A percentile compares a stretch with the other conserved stretches of the same genome.
These are phyloP conservation scores for Dendrolimus houi DNA, from an alignment of 2,888 invertebrate genomes.

Conservation along the genomic window DNA sequence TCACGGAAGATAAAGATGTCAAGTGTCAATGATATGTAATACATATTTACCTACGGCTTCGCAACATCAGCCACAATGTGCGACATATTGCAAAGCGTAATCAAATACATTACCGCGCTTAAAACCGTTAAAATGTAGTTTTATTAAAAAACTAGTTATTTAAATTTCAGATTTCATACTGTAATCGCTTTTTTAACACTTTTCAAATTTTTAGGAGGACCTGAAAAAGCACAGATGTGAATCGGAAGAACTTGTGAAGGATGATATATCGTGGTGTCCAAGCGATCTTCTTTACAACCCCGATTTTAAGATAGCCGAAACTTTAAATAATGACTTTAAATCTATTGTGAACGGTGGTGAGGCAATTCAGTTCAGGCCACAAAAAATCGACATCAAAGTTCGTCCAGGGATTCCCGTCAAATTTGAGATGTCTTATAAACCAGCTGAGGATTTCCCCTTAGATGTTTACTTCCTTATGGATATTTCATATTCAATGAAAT, in stretches of 20 bases:
- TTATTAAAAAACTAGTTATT: too few relatives aligned
- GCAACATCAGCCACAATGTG: too few relatives aligned
- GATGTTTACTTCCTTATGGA: conserved; percentile 92
- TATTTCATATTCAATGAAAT: conserved; percentile 83
- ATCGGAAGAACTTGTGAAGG: background rate
- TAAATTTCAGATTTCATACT: too few relatives aligned
- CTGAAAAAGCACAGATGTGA: background rate
- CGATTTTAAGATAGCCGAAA: background rate
- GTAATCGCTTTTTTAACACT: too few relatives aligned
- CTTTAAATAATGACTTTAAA: background rate
- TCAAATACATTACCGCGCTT: too few relatives aligned
- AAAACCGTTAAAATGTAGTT: too few relatives aligned
- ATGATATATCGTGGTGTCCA: background rate
- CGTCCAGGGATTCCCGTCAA: conserved; percentile 56
- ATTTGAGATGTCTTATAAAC: conserved; percentile 70
- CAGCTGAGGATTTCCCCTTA: conserved; percentile 85
- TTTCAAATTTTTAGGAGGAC: background rate
- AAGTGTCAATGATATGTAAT: too few relatives aligned
- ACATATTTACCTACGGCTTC: too few relatives aligned
- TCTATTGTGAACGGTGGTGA: background rate
- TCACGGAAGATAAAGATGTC: too few relatives aligned
- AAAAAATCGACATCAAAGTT: conserved; percentile 60
- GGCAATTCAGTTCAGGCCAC: conserved; percentile 73
- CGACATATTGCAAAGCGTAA: too few relatives aligned
- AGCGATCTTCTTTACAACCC: background rate